Evolutionary conservation across 2,797 vertebrate genomes (phyloP).

Genomic region (Cossypha dichroa): DNA sequence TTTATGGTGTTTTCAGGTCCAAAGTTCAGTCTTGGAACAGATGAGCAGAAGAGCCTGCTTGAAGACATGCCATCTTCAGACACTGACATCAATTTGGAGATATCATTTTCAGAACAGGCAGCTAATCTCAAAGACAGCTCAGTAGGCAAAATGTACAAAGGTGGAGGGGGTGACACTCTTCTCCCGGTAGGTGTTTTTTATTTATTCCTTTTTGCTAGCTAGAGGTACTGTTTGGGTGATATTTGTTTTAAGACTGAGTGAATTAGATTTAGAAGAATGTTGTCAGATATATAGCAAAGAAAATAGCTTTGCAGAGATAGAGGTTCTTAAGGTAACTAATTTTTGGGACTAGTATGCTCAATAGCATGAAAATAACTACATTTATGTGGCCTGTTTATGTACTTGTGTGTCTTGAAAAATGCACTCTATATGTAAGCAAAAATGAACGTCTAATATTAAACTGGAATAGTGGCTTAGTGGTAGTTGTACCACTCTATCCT

Average conservation of each 20-base stretch:
- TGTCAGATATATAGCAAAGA: neutral
- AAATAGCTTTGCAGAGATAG: neutral
- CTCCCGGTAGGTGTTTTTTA: slow-evolving; percentile 82
- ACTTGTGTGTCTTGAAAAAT: neutral
- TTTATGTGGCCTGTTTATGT: neutral
- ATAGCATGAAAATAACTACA: neutral
- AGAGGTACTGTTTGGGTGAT: neutral
- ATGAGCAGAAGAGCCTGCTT: neutral
- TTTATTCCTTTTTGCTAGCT: neutral
- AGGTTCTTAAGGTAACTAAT: neutral
- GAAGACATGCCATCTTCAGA: slow-evolving; percentile 72
- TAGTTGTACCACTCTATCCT: neutral
- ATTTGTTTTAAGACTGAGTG: neutral
- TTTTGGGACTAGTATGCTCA: neutral
- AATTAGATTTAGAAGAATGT: neutral
- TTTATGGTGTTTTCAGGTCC: slow-evolving; percentile 33
- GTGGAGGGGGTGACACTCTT: slow-evolving; percentile 78
- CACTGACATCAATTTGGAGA: slow-evolving; percentile 90
- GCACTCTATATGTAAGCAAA: neutral
- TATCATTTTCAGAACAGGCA: slow-evolving; percentile 94
- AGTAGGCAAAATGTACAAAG: slow-evolving; percentile 65
- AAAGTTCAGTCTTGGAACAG: slow-evolving; percentile 3
- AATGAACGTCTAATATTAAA: neutral
- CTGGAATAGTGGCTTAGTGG: neutral
- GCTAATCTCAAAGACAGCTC: slow-evolving; percentile 82